Evolutionary conservation across 2,797 vertebrate genomes (phyloP).

Genomic region (Trachops cirrhosus): DNA sequence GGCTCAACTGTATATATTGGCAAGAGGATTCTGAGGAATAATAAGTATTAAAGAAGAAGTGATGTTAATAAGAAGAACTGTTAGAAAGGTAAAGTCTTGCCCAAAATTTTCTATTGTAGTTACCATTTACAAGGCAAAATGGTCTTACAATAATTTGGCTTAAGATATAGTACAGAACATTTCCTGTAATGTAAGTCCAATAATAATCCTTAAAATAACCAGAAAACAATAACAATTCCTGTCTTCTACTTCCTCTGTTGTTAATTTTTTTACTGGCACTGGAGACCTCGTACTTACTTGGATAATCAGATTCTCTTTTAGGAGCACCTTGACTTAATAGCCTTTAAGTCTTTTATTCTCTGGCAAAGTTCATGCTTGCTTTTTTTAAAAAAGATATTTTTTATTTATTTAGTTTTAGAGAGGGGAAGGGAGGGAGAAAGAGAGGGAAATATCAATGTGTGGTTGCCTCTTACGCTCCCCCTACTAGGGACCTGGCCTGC

Average conservation of each 20-base stretch:
- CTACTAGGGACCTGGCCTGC: no score
- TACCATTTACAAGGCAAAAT: conserved; percentile 51
- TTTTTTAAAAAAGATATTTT: not conserved
- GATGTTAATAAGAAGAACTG: conserved; percentile 29
- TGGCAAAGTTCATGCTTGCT: not conserved
- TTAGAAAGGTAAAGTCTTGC: conserved; percentile 33
- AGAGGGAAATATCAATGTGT: no score
- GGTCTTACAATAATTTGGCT: conserved; percentile 44
- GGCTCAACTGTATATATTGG: not conserved
- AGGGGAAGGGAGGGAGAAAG: no score
- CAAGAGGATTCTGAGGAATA: not conserved
- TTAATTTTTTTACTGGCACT: conserved; percentile 38
- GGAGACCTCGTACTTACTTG: conserved; percentile 31
- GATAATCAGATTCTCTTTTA: conserved; percentile 27
- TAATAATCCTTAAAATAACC: conserved; percentile 59
- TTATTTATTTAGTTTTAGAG: no score
- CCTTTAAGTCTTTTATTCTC: not conserved
- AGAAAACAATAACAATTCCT: conserved; percentile 72
- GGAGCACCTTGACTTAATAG: not conserved
- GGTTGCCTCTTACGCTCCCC: no score
- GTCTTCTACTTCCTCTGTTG: conserved; percentile 30
- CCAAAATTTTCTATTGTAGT: conserved; percentile 8
- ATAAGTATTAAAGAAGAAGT: not conserved
- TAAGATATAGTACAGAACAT: conserved; percentile 55
- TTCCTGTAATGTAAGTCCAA: conserved; percentile 54